These are phyloP conservation scores for Palythoa caribaeorum DNA, from an alignment of 92 coral and sea anemone species.

Conservation along the genomic window DNA sequence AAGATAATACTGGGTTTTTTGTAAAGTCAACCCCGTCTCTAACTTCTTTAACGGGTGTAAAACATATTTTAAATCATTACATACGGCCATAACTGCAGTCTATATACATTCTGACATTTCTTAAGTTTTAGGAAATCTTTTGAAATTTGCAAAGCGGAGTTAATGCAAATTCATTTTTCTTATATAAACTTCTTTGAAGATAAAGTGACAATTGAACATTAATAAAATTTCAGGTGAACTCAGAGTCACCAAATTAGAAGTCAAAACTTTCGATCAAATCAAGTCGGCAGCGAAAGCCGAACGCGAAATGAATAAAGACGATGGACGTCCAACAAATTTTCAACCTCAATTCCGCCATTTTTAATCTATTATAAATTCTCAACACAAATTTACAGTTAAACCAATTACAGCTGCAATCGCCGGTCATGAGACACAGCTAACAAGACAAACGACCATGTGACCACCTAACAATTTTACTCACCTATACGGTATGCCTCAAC, in stretches of 20 bases:
- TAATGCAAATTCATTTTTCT: no score
- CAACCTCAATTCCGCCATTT: background rate
- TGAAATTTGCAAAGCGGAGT: no score
- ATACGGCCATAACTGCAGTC: background rate
- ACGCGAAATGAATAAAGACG: background rate
- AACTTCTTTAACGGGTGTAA: background rate
- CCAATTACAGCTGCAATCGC: background rate
- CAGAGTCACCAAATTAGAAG: background rate
- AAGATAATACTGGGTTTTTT: background rate
- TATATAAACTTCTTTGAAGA: background rate
- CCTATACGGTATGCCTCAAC: background rate
- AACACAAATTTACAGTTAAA: background rate
- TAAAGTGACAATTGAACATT: background rate
- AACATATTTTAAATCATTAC: background rate
- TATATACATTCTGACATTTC: background rate
- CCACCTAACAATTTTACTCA: background rate
- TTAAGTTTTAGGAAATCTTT: background rate
- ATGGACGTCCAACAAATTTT: background rate
- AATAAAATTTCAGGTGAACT: background rate
- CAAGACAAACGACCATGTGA: no score
- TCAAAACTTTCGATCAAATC: background rate
- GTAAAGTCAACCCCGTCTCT: background rate
- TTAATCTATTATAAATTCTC: no score
- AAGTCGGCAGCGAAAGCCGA: background rate
- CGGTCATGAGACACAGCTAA: background rate